Base-by-base conservation (phyloP, 1,140 invertebrate species). In the Chymomyza costata region DNA sequence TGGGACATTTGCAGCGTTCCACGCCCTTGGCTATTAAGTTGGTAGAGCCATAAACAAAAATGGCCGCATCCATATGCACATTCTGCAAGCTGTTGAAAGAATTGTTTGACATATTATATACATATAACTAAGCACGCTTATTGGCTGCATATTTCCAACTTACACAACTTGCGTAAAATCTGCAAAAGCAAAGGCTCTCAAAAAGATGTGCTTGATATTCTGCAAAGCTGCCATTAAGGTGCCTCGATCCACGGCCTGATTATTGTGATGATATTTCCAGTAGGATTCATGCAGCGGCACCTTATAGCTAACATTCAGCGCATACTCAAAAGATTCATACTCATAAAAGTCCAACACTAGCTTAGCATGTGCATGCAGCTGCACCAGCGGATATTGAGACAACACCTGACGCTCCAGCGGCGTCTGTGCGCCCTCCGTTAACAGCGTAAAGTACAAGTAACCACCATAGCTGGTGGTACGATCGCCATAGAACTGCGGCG, bases 401-500 rank as follows among this genome's bases (percentile, higher is more conserved):
- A 89, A 52, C 2, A 86, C 65, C n/a, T 87, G 86, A 0, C 86
- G 71, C 10, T 89, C 86, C 1, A 93, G 85, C n/a, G 87, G 88
- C 31, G 89, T 88, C 30, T 90, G 89, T 71, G 86, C 43, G 6
- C 91, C 91, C 38, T 91, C 90, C 17, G 92, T 93, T 28, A 90
- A 87, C 0, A 93, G 90, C 8, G 90, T 88, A 83, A 97, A 98
- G 48, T 93, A 88, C 1, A 99, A 86, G 57, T 91, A 92, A 3
- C 97, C 97, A 58, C 96, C 97, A 83, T 99, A 99, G 0, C 97
- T 98, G 25, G 92, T 87, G 0, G 95, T 91, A 86, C 94, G 88
- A 87, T 99, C 97, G 1, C 95, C 95, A 1, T 93, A 88, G 86
- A 98, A 96, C 32, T 91, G 88, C 1, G 90, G 87, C 0, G 96